Percentiles rank a stretch among this genome's conserved stretches.
Evolutionary conservation across 2,113 vertebrate genomes (phyloP).

Genomic region (Saccopteryx leptura): DNA sequence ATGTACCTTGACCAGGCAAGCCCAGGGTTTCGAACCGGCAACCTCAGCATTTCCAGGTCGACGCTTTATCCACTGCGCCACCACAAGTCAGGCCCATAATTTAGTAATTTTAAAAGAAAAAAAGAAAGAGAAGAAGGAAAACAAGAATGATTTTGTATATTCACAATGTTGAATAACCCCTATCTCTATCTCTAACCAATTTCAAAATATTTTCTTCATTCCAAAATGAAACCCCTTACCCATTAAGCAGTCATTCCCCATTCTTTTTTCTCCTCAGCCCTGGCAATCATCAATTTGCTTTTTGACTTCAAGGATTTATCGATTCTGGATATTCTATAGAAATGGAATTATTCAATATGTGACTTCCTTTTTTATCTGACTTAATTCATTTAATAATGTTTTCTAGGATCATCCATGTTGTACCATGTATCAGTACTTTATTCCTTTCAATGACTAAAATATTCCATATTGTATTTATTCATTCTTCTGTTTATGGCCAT

Average conservation of each 20-base stretch:
- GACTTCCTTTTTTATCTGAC: neutral
- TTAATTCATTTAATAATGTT: conserved; percentile 12
- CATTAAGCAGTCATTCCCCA: neutral
- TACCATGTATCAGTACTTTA: neutral
- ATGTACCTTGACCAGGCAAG: no score
- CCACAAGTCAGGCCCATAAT: no score
- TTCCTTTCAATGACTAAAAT: neutral
- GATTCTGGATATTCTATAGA: conserved; percentile 9
- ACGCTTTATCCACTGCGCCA: no score
- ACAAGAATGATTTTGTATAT: neutral
- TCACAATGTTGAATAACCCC: neutral
- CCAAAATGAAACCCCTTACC: neutral
- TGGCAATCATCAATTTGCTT: neutral
- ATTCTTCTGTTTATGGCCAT: neutral
- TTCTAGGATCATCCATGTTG: neutral
- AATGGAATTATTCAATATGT: neutral
- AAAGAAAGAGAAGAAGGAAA: neutral
- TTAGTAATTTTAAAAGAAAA: neutral
- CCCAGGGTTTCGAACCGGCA: no score
- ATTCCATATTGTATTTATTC: neutral
- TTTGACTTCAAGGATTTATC: neutral
- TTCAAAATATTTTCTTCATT: conserved; percentile 20
- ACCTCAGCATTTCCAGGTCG: no score
- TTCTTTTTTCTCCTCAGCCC: neutral
- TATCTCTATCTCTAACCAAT: neutral